phyloP scores from a whole-genome alignment of 2,888 invertebrate genomes.

The Volucella zonaria region DNA sequence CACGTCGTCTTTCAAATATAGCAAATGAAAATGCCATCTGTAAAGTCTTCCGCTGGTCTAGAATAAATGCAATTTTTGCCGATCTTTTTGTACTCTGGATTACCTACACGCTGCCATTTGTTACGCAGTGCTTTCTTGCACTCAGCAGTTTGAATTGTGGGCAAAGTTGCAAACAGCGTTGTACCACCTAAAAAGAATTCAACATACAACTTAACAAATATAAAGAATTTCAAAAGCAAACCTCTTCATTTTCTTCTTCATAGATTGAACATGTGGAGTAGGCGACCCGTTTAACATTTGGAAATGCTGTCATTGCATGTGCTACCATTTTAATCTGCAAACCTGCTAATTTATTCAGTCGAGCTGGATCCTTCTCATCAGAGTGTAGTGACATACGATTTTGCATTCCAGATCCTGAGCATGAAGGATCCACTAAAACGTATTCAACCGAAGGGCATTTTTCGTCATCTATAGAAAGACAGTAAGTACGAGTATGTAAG shows the following conservation, averaged over 20 bases:
- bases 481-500: neutral
- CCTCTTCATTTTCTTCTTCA: conserved; percentile 95
- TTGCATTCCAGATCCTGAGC: conserved; percentile 94
- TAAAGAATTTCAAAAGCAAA: conserved; percentile 79
- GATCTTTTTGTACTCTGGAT: conserved; percentile 86
- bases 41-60: conserved; percentile 88
- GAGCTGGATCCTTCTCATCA: conserved; percentile 83
- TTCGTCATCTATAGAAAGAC: conserved; percentile 75
- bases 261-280: conserved; percentile 98
- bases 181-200: conserved; percentile 84
- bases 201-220: conserved; percentile 68
- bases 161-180: conserved; percentile 79
- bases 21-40: conserved; percentile 98
- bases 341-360: conserved; percentile 87
- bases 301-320: conserved; percentile 93
- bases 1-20: conserved; percentile 87
- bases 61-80: conserved; percentile 91
- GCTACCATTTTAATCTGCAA: conserved; percentile 92
- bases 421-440: conserved; percentile 97
- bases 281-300: conserved; percentile 91
- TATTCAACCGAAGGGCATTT: conserved; percentile 88
- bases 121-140: conserved; percentile 85
- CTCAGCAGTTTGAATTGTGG: conserved; percentile 86
- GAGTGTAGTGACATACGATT: conserved; percentile 83
- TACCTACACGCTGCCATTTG: conserved; percentile 88